Base-by-base conservation (phyloP, 2,888 invertebrate genomes). In the Electrophaes corylata region DNA sequence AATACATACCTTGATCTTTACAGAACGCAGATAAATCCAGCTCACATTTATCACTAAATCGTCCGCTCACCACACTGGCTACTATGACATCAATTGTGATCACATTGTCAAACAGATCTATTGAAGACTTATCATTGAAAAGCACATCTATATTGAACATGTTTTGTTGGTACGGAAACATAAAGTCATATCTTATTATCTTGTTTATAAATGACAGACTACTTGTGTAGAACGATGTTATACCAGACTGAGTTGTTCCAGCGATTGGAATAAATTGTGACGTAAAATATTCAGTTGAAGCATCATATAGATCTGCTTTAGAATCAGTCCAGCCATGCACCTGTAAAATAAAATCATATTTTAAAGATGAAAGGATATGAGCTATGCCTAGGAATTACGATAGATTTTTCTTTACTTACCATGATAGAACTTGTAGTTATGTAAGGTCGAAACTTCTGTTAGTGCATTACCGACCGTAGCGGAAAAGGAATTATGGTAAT, bases 111-210 rank as follows among this genome's bases (percentile, higher is more conserved):
- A 91, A 89, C 39, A 81, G 78, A 3, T 91, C 87, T 0, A 46
- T 47, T 0, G 90, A 85, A 4, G 66, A 76, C 60, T 81, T 88
- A 49, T 88, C 86, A 69, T 89, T 84, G 44, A 89, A 84, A 5
- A 90, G 59, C 31, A 91, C 68, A 44, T 90, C 87, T 39, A 91
- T 62, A 60, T 77, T 86, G 29, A 71, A 86, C 88, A 88, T 88
- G 44, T 72, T 84, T 31, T 83, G 77, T 56, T 78, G 69, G 41
- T 78, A 81, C 0, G 85, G 84, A 57, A 91, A 88, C 74, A 88
- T 78, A 52, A 89, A 91, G 55, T 90, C 89, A 11, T 78, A 66
- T 64, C 82, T 84, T 26, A 88, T 74, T 2, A 89, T 76, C 57
- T 86, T 86, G 8, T 76, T 33, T 26, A 91, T 65, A 3, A 90